Evolutionary conservation across 2,797 vertebrate genomes (phyloP), one percentile per base, ranked within the genome.

Genomic region (Galago senegalensis): DNA sequence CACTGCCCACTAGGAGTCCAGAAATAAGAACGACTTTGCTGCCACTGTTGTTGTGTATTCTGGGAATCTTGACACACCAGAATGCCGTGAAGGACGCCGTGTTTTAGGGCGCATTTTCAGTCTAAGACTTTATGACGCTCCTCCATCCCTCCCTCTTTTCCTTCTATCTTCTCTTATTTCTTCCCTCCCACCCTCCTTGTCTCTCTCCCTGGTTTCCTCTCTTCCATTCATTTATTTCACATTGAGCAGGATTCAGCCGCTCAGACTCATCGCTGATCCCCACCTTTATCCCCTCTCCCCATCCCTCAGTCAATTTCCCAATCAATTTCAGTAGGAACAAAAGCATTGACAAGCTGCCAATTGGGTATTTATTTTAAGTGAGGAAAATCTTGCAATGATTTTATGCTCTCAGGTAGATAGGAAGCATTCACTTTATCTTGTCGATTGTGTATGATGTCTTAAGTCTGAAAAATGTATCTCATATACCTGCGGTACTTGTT

Each of bases 401-500:
- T 56, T 80, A 11, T 93, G 82, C 23, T 76, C 34, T 31, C 17
- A n/a, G 27, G 67, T 61, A 65, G 73, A 40, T 49, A 70, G 29
- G 34, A 31, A 49, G 60, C 4, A 4, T 67, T 72, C 12, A 5
- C 80, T 81, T 87, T 63, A 29, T 31, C 65, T 91, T 75, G 21
- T 34, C 29, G 82, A n/a, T 40, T 43, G 2, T 9, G 11, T 25
- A 46, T 27, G 37, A 23, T 20, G 10, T 79, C 65, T 83, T 85
- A 37, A 49, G 40, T 73, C 43, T 43, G 25, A 93, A 34, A 67
- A 76, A 37, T 23, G 0, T 8, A 40, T 76, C 56, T 92, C 37
- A 20, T 79, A 34, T 27, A 23, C 43, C 58, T 72, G 49, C 34
- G 69, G 40, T 40, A 58, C 25, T 89, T 97, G 69, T 82, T 63